Conservation (phyloP, 2,888 invertebrate genomes). For the Lottia scabra region DNA sequence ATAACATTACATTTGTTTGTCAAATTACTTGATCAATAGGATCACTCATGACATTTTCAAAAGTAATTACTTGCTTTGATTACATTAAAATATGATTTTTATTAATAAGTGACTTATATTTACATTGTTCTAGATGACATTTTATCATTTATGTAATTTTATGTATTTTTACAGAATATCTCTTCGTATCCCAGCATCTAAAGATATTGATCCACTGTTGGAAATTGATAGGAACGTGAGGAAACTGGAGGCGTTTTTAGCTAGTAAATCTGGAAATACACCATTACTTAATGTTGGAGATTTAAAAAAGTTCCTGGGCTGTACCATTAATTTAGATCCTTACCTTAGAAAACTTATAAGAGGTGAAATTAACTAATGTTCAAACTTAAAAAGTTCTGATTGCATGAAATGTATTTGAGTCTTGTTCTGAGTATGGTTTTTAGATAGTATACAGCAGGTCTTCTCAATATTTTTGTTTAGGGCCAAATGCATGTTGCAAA, state of each 20-base stretch:
- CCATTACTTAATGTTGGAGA: conserved; percentile 70
- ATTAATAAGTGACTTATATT: too few species aligned
- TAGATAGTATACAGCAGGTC: too few species aligned
- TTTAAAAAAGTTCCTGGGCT: conserved; percentile 93
- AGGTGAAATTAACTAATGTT: conserved; percentile 74
- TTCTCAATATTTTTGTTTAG: too few species aligned
- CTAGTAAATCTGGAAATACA: conserved; percentile 76
- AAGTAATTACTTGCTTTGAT: neutral
- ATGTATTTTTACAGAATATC: conserved; percentile 38
- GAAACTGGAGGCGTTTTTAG: conserved; percentile 92
- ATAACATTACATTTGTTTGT: too few species aligned
- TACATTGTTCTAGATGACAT: neutral
- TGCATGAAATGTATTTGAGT: too few species aligned
- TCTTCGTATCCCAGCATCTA: conserved; percentile 78
- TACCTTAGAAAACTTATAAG: conserved; percentile 96
- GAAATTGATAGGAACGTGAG: conserved; percentile 95
- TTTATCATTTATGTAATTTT: conserved; percentile 1
- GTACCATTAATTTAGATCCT: conserved; percentile 98
- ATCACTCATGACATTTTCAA: too few species aligned
- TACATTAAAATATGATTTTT: too few species aligned
- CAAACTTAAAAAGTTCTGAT: too few species aligned
- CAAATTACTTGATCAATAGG: too few species aligned
- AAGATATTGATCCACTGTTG: conserved; percentile 88
- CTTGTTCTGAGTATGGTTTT: too few species aligned
- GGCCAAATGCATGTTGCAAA: too few species aligned